Conservation (phyloP, 1,140 invertebrate genomes). For the Meloidogyne floridensis region DNA sequence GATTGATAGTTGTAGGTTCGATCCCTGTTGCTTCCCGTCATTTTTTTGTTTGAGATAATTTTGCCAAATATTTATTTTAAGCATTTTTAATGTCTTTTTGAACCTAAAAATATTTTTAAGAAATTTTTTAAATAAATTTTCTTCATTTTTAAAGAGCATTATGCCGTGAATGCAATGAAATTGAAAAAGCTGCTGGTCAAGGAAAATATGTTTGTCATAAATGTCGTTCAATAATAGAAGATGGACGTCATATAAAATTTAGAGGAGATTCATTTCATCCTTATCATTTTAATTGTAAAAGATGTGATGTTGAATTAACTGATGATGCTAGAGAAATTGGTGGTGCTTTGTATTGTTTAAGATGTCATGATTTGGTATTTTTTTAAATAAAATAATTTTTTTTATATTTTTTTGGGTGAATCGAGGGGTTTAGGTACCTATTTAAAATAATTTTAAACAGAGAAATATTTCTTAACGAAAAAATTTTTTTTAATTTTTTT, state of each 20-base stretch:
- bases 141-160: slow-evolving; percentile 74
- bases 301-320: slow-evolving; percentile 70
- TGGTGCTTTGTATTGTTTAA: slow-evolving; percentile 90
- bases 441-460: too few relatives aligned
- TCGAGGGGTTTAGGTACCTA: too few relatives aligned
- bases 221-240: slow-evolving; percentile 96
- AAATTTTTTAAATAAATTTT: neutral
- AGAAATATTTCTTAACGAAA: too few relatives aligned
- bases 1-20: neutral
- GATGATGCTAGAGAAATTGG: slow-evolving; percentile 91
- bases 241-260: slow-evolving; percentile 90
- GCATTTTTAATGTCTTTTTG: too few relatives aligned
- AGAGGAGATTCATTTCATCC: slow-evolving; percentile 96
- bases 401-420: too few relatives aligned
- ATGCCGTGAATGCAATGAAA: slow-evolving; percentile 94
- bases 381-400: too few relatives aligned
- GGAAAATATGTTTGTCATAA: slow-evolving; percentile 98
- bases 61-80: too few relatives aligned
- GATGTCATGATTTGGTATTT: slow-evolving; percentile 81
- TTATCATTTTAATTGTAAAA: slow-evolving; percentile 94
- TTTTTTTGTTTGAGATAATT: neutral
- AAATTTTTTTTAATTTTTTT: too few relatives aligned
- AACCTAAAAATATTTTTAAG: neutral
- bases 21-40: too few relatives aligned
- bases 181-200: slow-evolving; percentile 87